Percentiles rank a stretch among this genome's conserved stretches.
Conservation (phyloP, 2,888 invertebrate species). For the Venusia cambrica region DNA sequence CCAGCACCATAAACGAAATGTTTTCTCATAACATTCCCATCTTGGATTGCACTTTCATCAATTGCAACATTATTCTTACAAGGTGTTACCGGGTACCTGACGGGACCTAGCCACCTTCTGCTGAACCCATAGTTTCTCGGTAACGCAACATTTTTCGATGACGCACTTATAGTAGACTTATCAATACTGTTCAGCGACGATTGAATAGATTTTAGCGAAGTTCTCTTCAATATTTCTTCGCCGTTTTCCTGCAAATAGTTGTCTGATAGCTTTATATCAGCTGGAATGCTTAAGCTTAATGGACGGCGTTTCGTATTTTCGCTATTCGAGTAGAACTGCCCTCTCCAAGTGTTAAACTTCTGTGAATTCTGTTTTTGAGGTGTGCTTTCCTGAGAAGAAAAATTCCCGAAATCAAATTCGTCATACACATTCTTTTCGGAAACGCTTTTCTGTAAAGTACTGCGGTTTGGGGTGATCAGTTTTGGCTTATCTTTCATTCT, state of each 20-base stretch:
- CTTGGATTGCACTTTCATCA: constrained; percentile 51
- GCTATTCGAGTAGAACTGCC: constrained; percentile 45
- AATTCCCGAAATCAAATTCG: constrained; percentile 54
- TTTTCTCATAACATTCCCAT: constrained; percentile 60
- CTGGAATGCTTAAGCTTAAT: constrained; percentile 68
- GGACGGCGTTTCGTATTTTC: constrained; percentile 62
- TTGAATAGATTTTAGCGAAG: constrained; percentile 66
- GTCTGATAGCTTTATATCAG: constrained; percentile 59
- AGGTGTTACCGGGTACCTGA: constrained; percentile 84
- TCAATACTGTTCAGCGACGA: constrained; percentile 64
- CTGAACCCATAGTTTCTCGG: constrained; percentile 82
- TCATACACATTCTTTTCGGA: constrained; percentile 67
- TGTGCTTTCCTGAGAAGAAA: constrained; percentile 62
- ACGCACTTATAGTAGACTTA: constrained; percentile 54
- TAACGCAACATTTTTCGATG: constrained; percentile 70
- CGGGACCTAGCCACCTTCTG: constrained; percentile 83
- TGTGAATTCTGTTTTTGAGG: constrained; percentile 54
- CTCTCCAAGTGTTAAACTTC: constrained; percentile 73
- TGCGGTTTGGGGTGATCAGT: constrained; percentile 48
- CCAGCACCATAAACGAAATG: constrained; percentile 75
- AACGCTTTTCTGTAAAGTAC: constrained; percentile 59
- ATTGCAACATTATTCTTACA: constrained; percentile 67
- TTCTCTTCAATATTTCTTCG: constrained; percentile 50
- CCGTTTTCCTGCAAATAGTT: constrained; percentile 53
- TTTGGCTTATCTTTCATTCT: constrained; percentile 62